Percentiles rank a stretch among this genome's conserved stretches.
These are phyloP conservation scores for Heterochromis multidens DNA, from an alignment of 2,113 vertebrate genomes.

Conservation along the genomic window DNA sequence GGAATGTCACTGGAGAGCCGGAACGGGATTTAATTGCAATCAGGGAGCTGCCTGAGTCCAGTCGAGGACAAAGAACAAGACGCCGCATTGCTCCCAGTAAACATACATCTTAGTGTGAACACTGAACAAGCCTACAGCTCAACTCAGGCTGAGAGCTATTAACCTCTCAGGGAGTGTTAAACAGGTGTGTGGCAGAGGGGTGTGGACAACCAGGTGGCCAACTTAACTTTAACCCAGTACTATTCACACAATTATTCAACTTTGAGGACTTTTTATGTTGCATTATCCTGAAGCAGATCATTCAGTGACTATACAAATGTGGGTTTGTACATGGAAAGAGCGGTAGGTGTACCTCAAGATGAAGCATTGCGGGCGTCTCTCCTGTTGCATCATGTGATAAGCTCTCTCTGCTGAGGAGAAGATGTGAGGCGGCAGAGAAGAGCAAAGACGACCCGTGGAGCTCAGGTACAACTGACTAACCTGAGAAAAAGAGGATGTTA, in stretches of 20 bases:
- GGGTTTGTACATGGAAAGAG: not conserved
- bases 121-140: conserved; percentile 34
- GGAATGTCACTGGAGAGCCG: conserved; percentile 60
- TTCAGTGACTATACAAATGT: not conserved
- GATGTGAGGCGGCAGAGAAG: conserved; percentile 91
- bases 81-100: not conserved
- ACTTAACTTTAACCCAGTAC: not conserved
- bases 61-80: conserved; percentile 43
- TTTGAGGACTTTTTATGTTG: not conserved
- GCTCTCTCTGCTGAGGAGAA: conserved; percentile 92
- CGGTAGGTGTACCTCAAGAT: conserved; percentile 83
- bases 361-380: conserved; percentile 87
- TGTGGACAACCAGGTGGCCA: conserved; percentile 3
- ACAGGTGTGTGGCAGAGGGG: conserved; percentile 22
- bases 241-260: not conserved
- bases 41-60: conserved; percentile 41
- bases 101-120: conserved; percentile 44
- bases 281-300: not conserved
- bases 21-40: conserved; percentile 73
- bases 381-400: conserved; percentile 90
- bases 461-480: conserved; percentile 92
- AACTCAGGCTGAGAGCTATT: conserved; percentile 33
- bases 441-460: conserved; percentile 81
- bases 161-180: conserved; percentile 50
- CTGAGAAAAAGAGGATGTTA: conserved; percentile 63